phyloP scores from a whole-genome alignment of 2,888 invertebrate genomes.

The Heliconius sara region DNA sequence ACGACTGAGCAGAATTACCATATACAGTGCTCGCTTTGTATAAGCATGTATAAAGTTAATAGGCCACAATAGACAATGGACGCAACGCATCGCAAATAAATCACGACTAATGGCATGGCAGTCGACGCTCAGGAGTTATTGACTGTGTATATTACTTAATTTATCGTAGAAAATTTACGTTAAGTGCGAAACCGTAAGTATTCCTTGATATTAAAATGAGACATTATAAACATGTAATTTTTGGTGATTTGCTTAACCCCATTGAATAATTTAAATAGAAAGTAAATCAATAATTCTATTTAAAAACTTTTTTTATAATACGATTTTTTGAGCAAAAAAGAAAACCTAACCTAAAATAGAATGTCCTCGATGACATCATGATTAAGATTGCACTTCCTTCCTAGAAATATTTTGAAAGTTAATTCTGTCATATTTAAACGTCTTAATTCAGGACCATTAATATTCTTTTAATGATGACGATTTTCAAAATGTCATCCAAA shows the following conservation, averaged over 20 bases:
- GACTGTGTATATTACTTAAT: slow-evolving; percentile 60
- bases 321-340: not conserved
- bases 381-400: not conserved
- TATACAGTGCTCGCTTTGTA: slow-evolving; percentile 54
- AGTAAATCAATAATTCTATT: not conserved
- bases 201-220: not conserved
- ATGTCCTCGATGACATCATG: too few species aligned
- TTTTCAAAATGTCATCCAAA: not conserved
- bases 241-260: too few species aligned
- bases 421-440: not conserved
- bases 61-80: slow-evolving; percentile 68
- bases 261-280: too few species aligned
- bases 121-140: slow-evolving; percentile 68
- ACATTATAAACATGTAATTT: too few species aligned
- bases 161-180: slow-evolving; percentile 50
- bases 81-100: slow-evolving; percentile 62
- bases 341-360: too few species aligned
- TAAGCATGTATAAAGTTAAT: slow-evolving; percentile 56
- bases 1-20: slow-evolving; percentile 46
- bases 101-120: slow-evolving; percentile 64
- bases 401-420: not conserved
- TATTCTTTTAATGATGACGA: not conserved
- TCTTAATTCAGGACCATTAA: not conserved
- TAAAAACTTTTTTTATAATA: not conserved
- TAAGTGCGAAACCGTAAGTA: slow-evolving; percentile 29